Conservation (phyloP, 2,113 vertebrate genomes). For the Pycnonotus jocosus region DNA sequence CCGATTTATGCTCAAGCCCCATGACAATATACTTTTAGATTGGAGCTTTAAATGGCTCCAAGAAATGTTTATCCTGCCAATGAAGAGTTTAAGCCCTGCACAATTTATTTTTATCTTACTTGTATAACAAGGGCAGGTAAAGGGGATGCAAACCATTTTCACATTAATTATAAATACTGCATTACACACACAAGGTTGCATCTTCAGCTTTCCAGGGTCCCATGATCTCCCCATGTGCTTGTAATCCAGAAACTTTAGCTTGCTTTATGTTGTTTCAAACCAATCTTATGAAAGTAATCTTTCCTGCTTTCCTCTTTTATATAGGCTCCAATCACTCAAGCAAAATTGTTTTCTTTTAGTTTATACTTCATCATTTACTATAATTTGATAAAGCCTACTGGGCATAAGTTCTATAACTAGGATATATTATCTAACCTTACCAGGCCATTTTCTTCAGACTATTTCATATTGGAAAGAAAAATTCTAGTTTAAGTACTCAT, state of each 20-base stretch:
- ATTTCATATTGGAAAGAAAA: background rate
- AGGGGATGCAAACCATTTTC: background rate
- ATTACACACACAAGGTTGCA: background rate
- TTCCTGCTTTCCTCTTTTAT: constrained; percentile 1
- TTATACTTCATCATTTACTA: background rate
- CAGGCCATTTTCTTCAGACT: background rate
- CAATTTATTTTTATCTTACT: constrained; percentile 33
- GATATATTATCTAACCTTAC: background rate
- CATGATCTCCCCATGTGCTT: background rate
- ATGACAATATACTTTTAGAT: background rate
- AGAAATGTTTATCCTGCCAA: constrained; percentile 9
- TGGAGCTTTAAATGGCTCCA: background rate
- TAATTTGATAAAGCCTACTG: background rate
- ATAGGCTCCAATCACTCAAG: background rate
- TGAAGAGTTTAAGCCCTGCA: background rate
- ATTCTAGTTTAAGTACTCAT: background rate
- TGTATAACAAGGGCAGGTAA: background rate
- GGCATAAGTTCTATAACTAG: background rate
- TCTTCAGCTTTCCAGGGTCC: background rate
- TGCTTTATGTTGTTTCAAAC: background rate
- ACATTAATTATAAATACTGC: constrained; percentile 3
- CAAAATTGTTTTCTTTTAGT: constrained; percentile 2
- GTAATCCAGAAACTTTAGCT: background rate
- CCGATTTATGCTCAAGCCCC: background rate
- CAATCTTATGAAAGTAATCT: background rate